These are phyloP conservation scores for Psittacula echo DNA, from an alignment of 2,797 vertebrate species.

Conservation along the genomic window DNA sequence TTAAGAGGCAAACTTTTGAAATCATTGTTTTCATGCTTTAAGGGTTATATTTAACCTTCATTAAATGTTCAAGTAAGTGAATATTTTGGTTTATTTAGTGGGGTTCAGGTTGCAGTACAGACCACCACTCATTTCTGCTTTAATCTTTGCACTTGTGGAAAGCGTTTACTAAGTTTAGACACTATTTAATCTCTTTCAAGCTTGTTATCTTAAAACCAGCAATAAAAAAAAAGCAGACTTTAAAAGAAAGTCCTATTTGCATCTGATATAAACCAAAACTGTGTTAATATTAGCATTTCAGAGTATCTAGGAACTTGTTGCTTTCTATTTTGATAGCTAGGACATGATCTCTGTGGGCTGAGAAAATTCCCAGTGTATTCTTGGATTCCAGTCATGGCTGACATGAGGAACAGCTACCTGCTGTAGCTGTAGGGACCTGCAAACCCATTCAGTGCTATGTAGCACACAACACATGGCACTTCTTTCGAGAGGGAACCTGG, in stretches of 20 bases:
- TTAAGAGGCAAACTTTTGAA: slow-evolving; percentile 61
- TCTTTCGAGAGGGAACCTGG: too few relatives aligned
- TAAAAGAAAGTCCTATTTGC: neutral
- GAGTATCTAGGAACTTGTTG: neutral
- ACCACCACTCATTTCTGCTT: slow-evolving; percentile 56
- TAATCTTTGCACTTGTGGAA: slow-evolving; percentile 47
- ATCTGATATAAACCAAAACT: neutral
- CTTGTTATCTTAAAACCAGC: slow-evolving; percentile 10
- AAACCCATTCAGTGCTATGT: accelerated
- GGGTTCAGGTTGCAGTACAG: slow-evolving; percentile 61
- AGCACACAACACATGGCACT: neutral
- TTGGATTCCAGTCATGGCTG: neutral
- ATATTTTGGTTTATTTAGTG: slow-evolving; percentile 60
- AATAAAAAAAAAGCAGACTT: neutral
- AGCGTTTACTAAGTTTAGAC: neutral
- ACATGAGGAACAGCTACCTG: neutral
- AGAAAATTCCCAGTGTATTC: neutral
- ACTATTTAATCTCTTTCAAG: slow-evolving; percentile 7
- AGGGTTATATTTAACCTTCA: slow-evolving; percentile 69
- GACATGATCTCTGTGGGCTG: neutral
- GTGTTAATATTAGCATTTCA: neutral
- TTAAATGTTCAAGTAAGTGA: slow-evolving; percentile 64
- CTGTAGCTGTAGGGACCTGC: neutral
- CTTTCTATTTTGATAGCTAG: neutral
- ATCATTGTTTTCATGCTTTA: slow-evolving; percentile 60